These are phyloP conservation scores for Horisme vitalbata DNA, from an alignment of 2,888 invertebrate genomes.

Conservation along the genomic window DNA sequence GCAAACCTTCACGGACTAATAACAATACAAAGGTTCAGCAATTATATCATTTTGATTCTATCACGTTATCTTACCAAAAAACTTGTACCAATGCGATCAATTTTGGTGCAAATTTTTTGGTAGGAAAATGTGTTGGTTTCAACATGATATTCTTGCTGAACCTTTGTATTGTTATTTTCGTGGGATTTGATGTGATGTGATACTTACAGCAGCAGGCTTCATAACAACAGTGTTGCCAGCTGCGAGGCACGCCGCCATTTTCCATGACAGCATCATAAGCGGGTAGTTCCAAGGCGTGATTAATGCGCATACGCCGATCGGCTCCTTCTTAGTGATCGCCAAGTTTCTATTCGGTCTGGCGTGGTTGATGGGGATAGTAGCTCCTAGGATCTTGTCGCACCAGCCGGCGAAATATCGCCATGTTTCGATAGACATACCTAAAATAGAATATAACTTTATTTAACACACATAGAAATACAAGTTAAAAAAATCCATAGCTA, in stretches of 20 bases:
- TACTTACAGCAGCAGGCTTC: constrained; percentile 94
- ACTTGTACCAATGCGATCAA: too few relatives aligned
- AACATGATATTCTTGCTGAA: too few relatives aligned
- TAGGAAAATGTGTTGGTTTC: too few relatives aligned
- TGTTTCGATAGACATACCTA: constrained; percentile 95
- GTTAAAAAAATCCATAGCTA: too few relatives aligned
- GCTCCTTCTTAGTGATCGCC: constrained; percentile 94
- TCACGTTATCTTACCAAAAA: too few relatives aligned
- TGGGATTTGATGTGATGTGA: too few relatives aligned
- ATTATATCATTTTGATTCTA: too few relatives aligned
- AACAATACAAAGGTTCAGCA: too few relatives aligned
- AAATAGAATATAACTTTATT: not conserved
- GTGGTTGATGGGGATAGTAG: constrained; percentile 95
- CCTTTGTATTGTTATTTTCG: too few relatives aligned
- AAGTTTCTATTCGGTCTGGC: constrained; percentile 94
- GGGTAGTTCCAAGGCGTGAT: constrained; percentile 99
- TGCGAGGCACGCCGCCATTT: constrained; percentile 98
- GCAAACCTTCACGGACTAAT: too few relatives aligned
- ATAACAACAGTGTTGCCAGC: constrained; percentile 98
- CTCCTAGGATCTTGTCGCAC: constrained; percentile 96
- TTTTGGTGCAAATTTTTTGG: too few relatives aligned
- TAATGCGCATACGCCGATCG: constrained; percentile 96
- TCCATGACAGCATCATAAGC: constrained; percentile 99
- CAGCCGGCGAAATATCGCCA: constrained; percentile 98
- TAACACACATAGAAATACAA: too few relatives aligned